These are phyloP conservation scores for Galeopterus variegatus DNA, from an alignment of 2,113 vertebrate genomes.

Conservation along the genomic window DNA sequence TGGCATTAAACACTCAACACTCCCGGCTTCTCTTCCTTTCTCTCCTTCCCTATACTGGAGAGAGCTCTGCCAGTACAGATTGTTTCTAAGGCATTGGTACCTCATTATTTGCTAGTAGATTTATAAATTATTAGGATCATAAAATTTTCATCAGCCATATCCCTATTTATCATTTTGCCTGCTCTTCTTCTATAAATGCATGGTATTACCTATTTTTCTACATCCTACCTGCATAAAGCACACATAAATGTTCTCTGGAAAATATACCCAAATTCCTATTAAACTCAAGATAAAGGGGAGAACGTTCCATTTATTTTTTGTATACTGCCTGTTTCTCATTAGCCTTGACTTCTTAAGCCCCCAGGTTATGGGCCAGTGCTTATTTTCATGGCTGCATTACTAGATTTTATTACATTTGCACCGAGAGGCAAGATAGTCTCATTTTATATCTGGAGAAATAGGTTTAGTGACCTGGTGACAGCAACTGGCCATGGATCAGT, in stretches of 20 bases:
- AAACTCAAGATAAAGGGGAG: slow-evolving; percentile 69
- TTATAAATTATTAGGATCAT: slow-evolving; percentile 48
- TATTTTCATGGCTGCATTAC: slow-evolving; percentile 76
- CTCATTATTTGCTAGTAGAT: slow-evolving; percentile 30
- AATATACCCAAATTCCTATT: slow-evolving; percentile 69
- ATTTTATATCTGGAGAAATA: slow-evolving; percentile 80
- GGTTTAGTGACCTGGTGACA: slow-evolving; percentile 82
- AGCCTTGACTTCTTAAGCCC: slow-evolving; percentile 75
- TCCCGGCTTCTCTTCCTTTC: background rate
- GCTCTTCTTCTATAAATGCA: background rate
- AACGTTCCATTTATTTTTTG: slow-evolving; percentile 73
- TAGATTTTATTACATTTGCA: slow-evolving; percentile 80
- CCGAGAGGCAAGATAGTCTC: slow-evolving; percentile 68
- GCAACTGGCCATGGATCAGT: slow-evolving; percentile 71
- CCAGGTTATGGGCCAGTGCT: slow-evolving; percentile 71
- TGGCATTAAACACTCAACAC: slow-evolving; percentile 19
- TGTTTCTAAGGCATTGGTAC: background rate
- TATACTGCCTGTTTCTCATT: slow-evolving; percentile 76
- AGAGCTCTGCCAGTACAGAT: background rate
- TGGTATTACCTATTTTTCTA: background rate
- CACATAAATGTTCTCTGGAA: slow-evolving; percentile 34
- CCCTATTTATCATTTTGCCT: slow-evolving; percentile 30
- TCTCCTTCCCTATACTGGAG: background rate
- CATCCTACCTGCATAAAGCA: background rate
- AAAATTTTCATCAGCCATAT: slow-evolving; percentile 42